Conservation (phyloP, 1,140 invertebrate species). For the Procambarus virginalis region DNA sequence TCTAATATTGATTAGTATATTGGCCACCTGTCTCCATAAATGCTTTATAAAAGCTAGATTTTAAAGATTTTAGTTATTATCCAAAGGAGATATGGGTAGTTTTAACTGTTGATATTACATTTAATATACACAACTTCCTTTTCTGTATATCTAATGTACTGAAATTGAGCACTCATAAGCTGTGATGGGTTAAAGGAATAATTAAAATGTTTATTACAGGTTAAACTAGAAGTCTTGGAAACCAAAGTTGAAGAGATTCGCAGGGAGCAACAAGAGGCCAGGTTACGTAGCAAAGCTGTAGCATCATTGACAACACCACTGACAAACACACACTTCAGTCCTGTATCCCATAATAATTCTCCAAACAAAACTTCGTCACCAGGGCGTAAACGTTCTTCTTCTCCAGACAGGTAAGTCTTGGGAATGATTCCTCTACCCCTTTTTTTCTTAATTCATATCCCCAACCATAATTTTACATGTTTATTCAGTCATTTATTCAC, state of each 20-base stretch:
- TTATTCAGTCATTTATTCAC: too few relatives aligned
- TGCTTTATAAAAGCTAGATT: too few relatives aligned
- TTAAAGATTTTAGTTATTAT: too few relatives aligned
- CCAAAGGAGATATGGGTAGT: too few relatives aligned
- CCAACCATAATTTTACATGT: too few relatives aligned
- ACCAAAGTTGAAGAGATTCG: slow-evolving; percentile 84
- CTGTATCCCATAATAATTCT: slow-evolving; percentile 56
- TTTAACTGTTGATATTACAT: too few relatives aligned
- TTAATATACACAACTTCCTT: too few relatives aligned
- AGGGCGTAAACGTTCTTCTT: slow-evolving; percentile 26
- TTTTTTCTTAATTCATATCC: not conserved
- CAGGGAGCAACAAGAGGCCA: slow-evolving; percentile 84
- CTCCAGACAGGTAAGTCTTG: slow-evolving; percentile 41
- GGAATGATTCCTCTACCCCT: too few relatives aligned
- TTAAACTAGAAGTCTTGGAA: slow-evolving; percentile 84
- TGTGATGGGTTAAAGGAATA: too few relatives aligned
- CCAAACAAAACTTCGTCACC: slow-evolving; percentile 58
- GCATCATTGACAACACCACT: slow-evolving; percentile 60
- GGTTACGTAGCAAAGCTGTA: slow-evolving; percentile 75
- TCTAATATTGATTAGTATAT: too few relatives aligned
- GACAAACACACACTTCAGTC: slow-evolving; percentile 58
- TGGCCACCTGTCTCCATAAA: too few relatives aligned
- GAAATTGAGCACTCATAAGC: too few relatives aligned
- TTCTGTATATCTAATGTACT: not conserved
- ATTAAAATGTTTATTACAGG: slow-evolving; percentile 73